Percentiles rank a stretch among this genome's conserved stretches.
phyloP scores from a whole-genome alignment of 2,113 vertebrate genomes.

The Heterocephalus glaber region DNA sequence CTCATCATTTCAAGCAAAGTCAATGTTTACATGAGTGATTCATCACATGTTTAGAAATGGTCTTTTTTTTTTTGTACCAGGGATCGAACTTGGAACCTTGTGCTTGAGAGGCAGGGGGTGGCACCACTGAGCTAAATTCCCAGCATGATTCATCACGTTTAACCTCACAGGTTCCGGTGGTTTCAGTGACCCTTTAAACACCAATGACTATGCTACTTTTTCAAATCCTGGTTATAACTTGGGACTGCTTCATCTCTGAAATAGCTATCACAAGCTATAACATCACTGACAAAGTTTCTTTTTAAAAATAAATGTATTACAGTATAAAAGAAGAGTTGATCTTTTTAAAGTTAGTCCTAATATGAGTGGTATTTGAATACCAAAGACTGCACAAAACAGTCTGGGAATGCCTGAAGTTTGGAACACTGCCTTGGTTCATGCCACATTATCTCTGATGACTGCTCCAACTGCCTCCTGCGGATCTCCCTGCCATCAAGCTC shows the following conservation, averaged over 20 bases:
- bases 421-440: neutral
- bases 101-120: too few relatives aligned
- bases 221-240: neutral
- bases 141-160: neutral
- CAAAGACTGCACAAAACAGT: neutral
- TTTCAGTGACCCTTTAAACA: neutral
- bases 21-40: neutral
- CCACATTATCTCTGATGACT: neutral
- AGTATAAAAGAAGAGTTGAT: conserved; percentile 16
- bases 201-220: neutral
- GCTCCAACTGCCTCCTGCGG: neutral
- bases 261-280: neutral
- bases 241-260: conserved; percentile 31
- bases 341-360: conserved; percentile 20
- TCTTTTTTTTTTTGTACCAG: too few relatives aligned
- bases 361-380: neutral
- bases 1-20: neutral
- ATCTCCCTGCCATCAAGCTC: neutral
- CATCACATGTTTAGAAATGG: neutral
- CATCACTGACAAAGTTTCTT: neutral
- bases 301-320: conserved; percentile 39
- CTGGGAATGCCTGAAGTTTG: neutral
- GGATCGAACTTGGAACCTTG: too few relatives aligned
- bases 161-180: neutral
- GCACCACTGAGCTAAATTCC: too few relatives aligned